These are phyloP conservation scores for Belgica antarctica DNA, from an alignment of 2,888 invertebrate species.

Conservation along the genomic window DNA sequence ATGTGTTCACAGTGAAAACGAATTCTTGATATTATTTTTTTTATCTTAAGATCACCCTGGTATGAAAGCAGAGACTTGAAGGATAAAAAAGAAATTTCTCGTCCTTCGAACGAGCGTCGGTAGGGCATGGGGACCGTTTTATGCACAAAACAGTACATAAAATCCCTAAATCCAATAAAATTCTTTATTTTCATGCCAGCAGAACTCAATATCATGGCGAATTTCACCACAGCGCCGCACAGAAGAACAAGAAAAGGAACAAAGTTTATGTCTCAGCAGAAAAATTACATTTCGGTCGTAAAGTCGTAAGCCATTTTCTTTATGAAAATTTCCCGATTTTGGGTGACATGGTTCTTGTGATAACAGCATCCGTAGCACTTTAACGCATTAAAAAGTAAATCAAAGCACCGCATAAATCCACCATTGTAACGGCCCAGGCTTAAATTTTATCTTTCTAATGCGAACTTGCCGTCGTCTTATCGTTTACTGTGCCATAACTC, in stretches of 20 bases:
- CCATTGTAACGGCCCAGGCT: neutral
- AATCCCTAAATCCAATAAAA: conserved; percentile 3
- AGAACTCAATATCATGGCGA: conserved; percentile 2
- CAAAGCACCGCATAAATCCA: conserved; percentile 4
- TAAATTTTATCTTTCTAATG: neutral
- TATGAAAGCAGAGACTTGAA: neutral
- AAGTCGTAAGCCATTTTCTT: conserved; percentile 2
- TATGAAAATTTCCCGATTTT: neutral
- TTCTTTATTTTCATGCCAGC: neutral
- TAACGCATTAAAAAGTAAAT: neutral
- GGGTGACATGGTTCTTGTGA: neutral
- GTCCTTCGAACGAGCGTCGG: neutral
- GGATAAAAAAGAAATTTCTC: neutral
- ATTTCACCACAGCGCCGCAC: no score
- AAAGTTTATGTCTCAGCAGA: conserved; percentile 7
- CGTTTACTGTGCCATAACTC: neutral
- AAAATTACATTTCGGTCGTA: neutral
- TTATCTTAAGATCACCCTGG: neutral
- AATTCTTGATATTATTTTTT: no score
- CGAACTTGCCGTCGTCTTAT: neutral
- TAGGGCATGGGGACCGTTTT: conserved; percentile 17
- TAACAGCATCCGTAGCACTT: neutral
- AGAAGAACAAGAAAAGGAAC: neutral
- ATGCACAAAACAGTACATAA: neutral
- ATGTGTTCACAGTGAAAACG: no score